phyloP scores from a whole-genome alignment of 1,140 invertebrate species.

The Sesamia nonagrioides region DNA sequence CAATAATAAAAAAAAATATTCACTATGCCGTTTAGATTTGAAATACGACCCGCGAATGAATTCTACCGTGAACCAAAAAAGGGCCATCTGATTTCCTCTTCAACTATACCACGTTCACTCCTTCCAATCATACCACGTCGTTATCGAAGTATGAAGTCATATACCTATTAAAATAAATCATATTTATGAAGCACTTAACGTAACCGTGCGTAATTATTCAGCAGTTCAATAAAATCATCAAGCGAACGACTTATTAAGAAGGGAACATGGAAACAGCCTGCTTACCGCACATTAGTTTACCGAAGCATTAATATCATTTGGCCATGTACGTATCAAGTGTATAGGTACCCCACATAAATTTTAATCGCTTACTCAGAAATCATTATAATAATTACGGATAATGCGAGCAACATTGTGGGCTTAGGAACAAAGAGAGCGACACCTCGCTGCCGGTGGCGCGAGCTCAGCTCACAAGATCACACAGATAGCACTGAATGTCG shows the following conservation, averaged over 20 bases:
- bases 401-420: conserved; percentile 51
- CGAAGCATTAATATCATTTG: conserved; percentile 40
- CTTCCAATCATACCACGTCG: not conserved
- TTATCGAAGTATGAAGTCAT: conserved; percentile 24
- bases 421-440: conserved; percentile 50
- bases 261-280: conserved; percentile 29
- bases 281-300: conserved; percentile 31
- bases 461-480: conserved; percentile 35
- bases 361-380: conserved; percentile 50
- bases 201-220: conserved; percentile 25
- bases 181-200: not conserved
- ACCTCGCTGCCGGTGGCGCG: conserved; percentile 23
- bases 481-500: conserved; percentile 35
- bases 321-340: conserved; percentile 37
- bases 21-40: too few relatives aligned
- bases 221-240: conserved; percentile 13
- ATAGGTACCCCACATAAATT: conserved; percentile 36
- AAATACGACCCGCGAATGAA: too few relatives aligned
- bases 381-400: conserved; percentile 56
- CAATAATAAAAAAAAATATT: too few relatives aligned
- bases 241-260: conserved; percentile 21
- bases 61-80: too few relatives aligned
- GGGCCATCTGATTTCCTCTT: too few relatives aligned
- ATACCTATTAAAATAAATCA: conserved; percentile 20
- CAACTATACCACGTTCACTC: too few relatives aligned